phyloP scores from a whole-genome alignment of 1,140 invertebrate species.

The Pogonognathellus flavescens region DNA sequence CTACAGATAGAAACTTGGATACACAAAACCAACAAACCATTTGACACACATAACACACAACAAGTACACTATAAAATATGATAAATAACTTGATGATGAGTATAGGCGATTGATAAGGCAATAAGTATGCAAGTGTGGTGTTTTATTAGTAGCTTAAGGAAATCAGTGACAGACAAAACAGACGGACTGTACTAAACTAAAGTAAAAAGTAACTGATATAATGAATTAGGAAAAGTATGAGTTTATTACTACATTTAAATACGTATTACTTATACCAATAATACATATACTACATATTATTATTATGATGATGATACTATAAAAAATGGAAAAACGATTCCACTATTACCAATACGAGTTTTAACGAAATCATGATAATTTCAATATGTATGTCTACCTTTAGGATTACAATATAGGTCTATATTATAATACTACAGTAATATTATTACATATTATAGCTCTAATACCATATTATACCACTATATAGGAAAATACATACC shows the following conservation, averaged over 20 bases:
- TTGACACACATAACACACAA: too few relatives aligned
- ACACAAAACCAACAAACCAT: too few relatives aligned
- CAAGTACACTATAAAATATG: too few relatives aligned
- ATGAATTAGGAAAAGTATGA: conserved; percentile 35
- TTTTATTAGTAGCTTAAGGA: neutral
- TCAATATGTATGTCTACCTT: conserved; percentile 29
- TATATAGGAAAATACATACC: neutral
- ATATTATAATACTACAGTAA: neutral
- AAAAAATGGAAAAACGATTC: neutral
- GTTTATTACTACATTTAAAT: conserved; percentile 32
- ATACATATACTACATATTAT: too few relatives aligned
- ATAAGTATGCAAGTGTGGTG: neutral
- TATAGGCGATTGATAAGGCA: neutral
- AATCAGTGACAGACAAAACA: conserved; percentile 42
- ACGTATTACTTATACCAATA: neutral
- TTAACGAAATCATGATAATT: conserved; percentile 47
- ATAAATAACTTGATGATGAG: too few relatives aligned
- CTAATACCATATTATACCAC: neutral
- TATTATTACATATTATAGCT: neutral
- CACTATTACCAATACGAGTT: conserved; percentile 38
- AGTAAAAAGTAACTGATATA: neutral
- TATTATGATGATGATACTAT: neutral
- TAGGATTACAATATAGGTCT: conserved; percentile 17
- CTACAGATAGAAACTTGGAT: too few relatives aligned
- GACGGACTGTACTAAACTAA: conserved; percentile 40